Evolutionary conservation across 2,797 vertebrate genomes (phyloP).

Genomic region (Pseudomugil tenellus): DNA sequence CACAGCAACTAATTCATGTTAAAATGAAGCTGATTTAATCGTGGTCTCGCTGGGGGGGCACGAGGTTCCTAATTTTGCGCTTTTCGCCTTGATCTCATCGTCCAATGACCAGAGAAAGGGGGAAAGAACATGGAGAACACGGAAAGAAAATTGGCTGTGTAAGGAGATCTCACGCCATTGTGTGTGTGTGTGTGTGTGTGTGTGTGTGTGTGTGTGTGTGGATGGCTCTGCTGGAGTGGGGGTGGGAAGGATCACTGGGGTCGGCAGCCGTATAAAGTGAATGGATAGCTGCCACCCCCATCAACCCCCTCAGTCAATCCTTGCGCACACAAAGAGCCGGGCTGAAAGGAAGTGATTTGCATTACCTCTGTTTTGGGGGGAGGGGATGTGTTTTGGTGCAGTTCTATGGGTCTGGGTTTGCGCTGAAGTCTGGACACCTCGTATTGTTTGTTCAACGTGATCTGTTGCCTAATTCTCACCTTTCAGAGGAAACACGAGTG

Average conservation of each 20-base stretch:
- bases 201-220: too few relatives aligned
- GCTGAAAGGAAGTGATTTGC: constrained; percentile 85
- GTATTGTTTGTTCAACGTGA: constrained; percentile 17
- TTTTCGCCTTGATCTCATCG: constrained; percentile 20
- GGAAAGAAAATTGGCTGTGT: constrained; percentile 70
- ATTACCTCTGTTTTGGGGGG: constrained; percentile 69
- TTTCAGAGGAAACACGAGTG: background rate
- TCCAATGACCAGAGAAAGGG: constrained; percentile 24
- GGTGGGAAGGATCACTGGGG: constrained; percentile 70
- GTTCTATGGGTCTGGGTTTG: constrained; percentile 35
- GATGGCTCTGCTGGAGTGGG: constrained; percentile 47
- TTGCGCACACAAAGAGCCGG: constrained; percentile 73
- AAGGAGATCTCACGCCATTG: constrained; percentile 80
- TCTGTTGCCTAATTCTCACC: constrained; percentile 1
- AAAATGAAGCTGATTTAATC: background rate
- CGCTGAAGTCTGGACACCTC: constrained; percentile 21
- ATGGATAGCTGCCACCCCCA: constrained; percentile 70
- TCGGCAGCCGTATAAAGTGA: constrained; percentile 76
- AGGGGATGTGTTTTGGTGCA: constrained; percentile 53
- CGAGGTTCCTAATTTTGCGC: background rate
- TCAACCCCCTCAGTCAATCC: constrained; percentile 67
- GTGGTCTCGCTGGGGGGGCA: background rate
- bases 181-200: constrained; percentile 40
- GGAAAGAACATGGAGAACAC: constrained; percentile 41
- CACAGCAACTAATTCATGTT: background rate